Conservation (phyloP, 2,888 invertebrate species). For the Chesias legatella region DNA sequence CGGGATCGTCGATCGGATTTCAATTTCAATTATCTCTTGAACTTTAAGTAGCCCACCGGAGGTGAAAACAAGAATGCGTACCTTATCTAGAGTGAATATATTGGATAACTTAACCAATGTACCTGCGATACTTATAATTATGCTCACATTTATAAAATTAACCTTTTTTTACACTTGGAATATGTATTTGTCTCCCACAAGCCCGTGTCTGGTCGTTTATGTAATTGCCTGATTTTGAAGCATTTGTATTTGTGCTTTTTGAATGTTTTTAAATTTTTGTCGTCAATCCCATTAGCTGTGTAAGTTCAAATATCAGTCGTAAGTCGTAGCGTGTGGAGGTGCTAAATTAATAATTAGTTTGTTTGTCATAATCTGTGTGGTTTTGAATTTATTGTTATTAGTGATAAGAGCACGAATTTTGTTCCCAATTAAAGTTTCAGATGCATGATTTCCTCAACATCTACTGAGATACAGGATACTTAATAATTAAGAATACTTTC, state of each 20-base stretch:
- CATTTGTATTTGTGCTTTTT: conserved; percentile 39
- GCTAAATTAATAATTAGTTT: conserved; percentile 60
- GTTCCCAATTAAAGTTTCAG: conserved; percentile 4
- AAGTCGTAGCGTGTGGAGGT: conserved; percentile 72
- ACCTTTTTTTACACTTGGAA: too few species aligned
- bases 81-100: too few species aligned
- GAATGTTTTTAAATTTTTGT: conserved; percentile 48
- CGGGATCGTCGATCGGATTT: too few species aligned
- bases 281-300: conserved; percentile 47
- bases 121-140: too few species aligned
- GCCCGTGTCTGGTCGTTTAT: conserved; percentile 28
- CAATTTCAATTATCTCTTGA: too few species aligned
- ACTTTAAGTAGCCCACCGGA: too few species aligned
- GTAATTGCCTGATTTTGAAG: conserved; percentile 49
- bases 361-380: conserved; percentile 47
- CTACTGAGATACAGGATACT: too few species aligned
- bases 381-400: conserved; percentile 45
- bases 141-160: too few species aligned
- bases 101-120: too few species aligned
- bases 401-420: conserved; percentile 39
- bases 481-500: conserved; percentile 22
- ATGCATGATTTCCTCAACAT: conserved; percentile 6
- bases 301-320: conserved; percentile 52
- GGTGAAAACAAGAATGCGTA: too few species aligned
- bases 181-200: conserved; percentile 5